Evolutionary conservation across 2,113 vertebrate genomes (phyloP), one percentile per base, ranked within the genome.

Genomic region (Chlorodrepanis virens): DNA sequence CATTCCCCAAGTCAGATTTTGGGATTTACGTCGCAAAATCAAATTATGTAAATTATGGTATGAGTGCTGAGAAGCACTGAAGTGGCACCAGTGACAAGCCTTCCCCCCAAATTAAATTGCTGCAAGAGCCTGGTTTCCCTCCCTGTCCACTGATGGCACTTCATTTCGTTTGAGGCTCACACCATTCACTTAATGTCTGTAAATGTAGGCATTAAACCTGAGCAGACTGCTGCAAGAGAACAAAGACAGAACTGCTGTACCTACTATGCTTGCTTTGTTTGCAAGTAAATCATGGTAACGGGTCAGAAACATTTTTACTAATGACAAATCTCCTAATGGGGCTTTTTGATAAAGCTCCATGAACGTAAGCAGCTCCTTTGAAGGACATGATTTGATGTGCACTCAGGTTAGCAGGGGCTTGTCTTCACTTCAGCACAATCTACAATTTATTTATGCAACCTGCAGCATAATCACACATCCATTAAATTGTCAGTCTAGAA

Each of bases 1-100:
- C 0, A 0, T 10, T 33, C 25, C 16, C 9, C 39, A 61, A 9
- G 28, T 54, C 7, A 10, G 40, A 60, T 28, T 68, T 79, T 1
- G 4, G 40, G 24, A 44, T 47, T 65, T 47, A 63, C 14, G 31
- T 54, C 63, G 45, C 11, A 3, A 70, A 90, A 22, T 20, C n/a
- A 29, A 13, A 60, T 44, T 9, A 37, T 5, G 35, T 5, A 35
- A 42, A 70, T 28, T 3, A 16, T 0, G 1, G 37, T 37, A 4
- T 8, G 31, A 82, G 27, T 7, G 29, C 50, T 69, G 63, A 53
- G 20, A 86, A 90, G 40, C 39, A n/a, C 21, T 27, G 44, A 78
- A 19, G 76, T 3, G 35, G 35, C 76, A 64, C 27, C 57, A 35
- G 1, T 47, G 67, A 61, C 53, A 16, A 63, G 27, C 18, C 13